A percentile compares a stretch with the other conserved stretches of the same genome.
Evolutionary conservation across 2,113 vertebrate species (phyloP).

Genomic region (Vulpes ferrilata): DNA sequence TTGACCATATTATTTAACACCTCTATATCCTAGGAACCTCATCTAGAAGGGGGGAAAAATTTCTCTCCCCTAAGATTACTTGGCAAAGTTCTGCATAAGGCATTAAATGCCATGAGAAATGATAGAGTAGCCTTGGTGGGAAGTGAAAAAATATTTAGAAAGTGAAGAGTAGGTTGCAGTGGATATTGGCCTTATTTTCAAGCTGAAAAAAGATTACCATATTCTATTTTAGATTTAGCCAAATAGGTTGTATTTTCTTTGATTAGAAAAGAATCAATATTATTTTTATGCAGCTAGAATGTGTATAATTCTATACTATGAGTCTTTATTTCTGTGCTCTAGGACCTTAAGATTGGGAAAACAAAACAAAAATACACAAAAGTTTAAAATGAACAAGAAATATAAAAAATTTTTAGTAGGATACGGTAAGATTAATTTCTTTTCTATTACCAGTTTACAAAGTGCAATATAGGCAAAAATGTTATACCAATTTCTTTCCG

Average conservation of each 20-base stretch:
- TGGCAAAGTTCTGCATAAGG: background rate
- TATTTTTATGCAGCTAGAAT: background rate
- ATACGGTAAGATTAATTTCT: constrained; percentile 14
- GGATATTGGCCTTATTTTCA: constrained; percentile 5
- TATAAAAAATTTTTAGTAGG: background rate
- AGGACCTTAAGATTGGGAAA: background rate
- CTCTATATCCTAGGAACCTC: background rate
- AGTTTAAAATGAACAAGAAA: constrained; percentile 17
- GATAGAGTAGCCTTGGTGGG: background rate
- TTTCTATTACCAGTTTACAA: constrained; percentile 38
- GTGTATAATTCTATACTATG: background rate
- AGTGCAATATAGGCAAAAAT: constrained; percentile 39
- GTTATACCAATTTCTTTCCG: constrained; percentile 44
- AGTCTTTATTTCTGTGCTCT: background rate
- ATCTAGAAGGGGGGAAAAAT: background rate
- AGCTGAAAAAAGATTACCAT: background rate
- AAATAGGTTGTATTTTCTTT: constrained; percentile 34
- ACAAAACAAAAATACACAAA: constrained; percentile 6
- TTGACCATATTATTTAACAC: background rate
- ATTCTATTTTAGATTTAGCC: background rate
- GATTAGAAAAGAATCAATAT: background rate
- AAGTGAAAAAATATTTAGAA: constrained; percentile 1
- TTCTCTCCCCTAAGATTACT: background rate
- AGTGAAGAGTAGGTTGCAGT: no score
- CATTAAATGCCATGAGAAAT: background rate